Evolutionary conservation across 2,797 vertebrate genomes (phyloP).

Genomic region (Helostoma temminkii): DNA sequence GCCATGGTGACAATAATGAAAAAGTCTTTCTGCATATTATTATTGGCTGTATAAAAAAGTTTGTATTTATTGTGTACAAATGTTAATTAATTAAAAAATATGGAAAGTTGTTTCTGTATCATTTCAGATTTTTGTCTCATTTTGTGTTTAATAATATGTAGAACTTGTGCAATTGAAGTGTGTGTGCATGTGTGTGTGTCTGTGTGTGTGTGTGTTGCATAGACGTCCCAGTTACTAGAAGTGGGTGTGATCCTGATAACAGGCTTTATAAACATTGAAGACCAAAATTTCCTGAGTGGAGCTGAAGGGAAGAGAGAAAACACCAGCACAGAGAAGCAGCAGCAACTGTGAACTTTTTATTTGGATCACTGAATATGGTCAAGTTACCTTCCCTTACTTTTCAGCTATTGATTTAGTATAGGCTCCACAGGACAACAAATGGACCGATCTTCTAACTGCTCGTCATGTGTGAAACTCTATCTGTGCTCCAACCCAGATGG

Average conservation of each 20-base stretch:
- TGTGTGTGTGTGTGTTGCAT: slow-evolving; percentile 11
- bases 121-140: background rate
- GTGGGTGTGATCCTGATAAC: slow-evolving; percentile 66
- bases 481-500: slow-evolving; percentile 85
- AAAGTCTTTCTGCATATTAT: slow-evolving; percentile 92
- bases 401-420: background rate
- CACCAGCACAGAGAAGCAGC: slow-evolving; percentile 17
- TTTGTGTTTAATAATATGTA: background rate
- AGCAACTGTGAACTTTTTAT: slow-evolving; percentile 1
- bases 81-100: slow-evolving; percentile 97
- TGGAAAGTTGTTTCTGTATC: slow-evolving; percentile 48
- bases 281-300: slow-evolving; percentile 69
- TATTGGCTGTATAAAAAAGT: slow-evolving; percentile 97
- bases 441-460: slow-evolving; percentile 25
- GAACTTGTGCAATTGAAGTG: background rate
- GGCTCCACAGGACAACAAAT: slow-evolving; percentile 23
- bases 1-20: slow-evolving; percentile 88
- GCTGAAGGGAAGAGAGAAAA: slow-evolving; percentile 15
- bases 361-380: background rate
- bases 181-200: too few species aligned
- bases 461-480: slow-evolving; percentile 82
- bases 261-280: slow-evolving; percentile 40
- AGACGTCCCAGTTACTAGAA: slow-evolving; percentile 1
- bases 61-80: slow-evolving; percentile 99
- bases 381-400: background rate